Conservation (phyloP, 2,113 vertebrate species). For the Megalops atlanticus region DNA sequence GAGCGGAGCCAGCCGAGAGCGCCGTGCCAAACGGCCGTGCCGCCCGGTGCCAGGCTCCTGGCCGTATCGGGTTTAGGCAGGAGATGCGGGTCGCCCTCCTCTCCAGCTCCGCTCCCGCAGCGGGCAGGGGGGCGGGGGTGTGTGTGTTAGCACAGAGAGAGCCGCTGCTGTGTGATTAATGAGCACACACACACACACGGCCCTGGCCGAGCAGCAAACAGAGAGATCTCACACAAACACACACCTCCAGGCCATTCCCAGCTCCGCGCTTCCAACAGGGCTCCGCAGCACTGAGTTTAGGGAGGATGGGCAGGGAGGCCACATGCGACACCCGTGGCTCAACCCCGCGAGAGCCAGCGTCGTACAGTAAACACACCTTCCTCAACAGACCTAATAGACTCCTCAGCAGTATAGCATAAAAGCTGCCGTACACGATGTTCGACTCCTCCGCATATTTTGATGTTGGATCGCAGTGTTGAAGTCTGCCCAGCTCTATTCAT, state of each 20-base stretch:
- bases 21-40: too few relatives aligned
- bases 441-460: not conserved
- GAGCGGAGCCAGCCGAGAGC: too few relatives aligned
- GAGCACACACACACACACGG: conserved; percentile 38
- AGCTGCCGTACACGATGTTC: too few relatives aligned
- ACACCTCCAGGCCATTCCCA: not conserved
- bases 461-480: not conserved
- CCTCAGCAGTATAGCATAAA: too few relatives aligned
- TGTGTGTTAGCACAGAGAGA: not conserved
- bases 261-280: not conserved
- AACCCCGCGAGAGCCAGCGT: not conserved
- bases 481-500: not conserved
- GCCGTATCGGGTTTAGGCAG: too few relatives aligned
- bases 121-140: not conserved
- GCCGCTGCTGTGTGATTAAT: conserved; percentile 45
- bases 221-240: conserved; percentile 10
- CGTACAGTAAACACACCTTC: not conserved
- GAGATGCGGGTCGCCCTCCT: too few relatives aligned
- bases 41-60: too few relatives aligned
- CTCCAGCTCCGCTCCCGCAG: not conserved
- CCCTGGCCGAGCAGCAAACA: conserved; percentile 40
- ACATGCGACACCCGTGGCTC: not conserved
- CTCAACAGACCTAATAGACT: not conserved
- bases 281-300: too few relatives aligned
- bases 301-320: not conserved